Evolutionary conservation across 2,888 invertebrate genomes (phyloP), one percentile per base, ranked within the genome.

Genomic region (Eubasilissa splendida): DNA sequence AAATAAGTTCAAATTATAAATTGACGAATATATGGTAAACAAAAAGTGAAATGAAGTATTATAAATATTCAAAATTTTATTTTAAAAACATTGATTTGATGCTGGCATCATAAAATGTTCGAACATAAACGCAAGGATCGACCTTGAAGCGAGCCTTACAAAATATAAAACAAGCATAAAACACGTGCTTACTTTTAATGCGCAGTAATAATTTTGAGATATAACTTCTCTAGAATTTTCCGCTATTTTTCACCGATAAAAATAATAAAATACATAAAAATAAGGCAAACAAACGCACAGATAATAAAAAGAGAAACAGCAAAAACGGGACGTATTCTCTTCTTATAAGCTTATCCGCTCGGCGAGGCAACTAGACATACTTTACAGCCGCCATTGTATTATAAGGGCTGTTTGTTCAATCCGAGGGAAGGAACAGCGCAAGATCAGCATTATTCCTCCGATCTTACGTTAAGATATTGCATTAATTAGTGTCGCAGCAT

Each of bases 401-500:
- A 14, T 10, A 58, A 77, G 59, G 77, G 59, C 63, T 78, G 63
- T 73, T 79, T 79, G 74, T 65, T 79, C 54, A 54, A 79, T 79
- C 14, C 76, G 31, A 59, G 53, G 66, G 58, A 50, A 77, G 68
- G 65, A 77, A 70, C 54, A 71, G 31, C 50, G 76, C 76, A 33
- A 73, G 79, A 79, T 82, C 79, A 80, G 79, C 77, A 68, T 81
- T 81, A 81, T 78, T 73, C 56, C 56, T 33, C 60, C 42, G 82
- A 82, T 82, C 68, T 58, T 70, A 54, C 31, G 71, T 66, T 59
- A 66, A 79, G 82, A 82, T 82, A 78, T 80, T 82, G 82, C 80
- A 82, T 82, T 82, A 82, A 82, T 82, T 82, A 82, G 82, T 80
- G 82, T 80, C 80, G 75, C 58, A 33, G 74, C 71, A 74, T 82